Evolutionary conservation across 2,113 vertebrate genomes (phyloP), one percentile per base, ranked within the genome.

Genomic region (Etheostoma spectabile): DNA sequence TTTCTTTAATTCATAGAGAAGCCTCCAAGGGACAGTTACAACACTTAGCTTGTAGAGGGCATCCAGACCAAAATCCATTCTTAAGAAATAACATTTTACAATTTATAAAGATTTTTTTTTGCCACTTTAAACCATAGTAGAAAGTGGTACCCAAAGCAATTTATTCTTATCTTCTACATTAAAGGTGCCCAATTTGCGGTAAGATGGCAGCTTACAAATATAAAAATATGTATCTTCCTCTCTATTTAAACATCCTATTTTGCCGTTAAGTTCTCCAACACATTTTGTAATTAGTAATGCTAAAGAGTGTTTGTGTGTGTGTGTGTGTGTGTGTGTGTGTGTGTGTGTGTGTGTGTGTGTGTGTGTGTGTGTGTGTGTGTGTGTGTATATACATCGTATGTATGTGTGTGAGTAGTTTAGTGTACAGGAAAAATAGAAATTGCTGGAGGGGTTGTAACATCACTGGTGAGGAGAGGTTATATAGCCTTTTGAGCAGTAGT

Each of bases 401-500:
- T 42, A 42, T 12, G 53, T 12, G 67, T 77, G 65, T 19, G 14
- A 24, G 18, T 21, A 61, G 7, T 42, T 63, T 12, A 63, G 27
- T 55, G 67, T 45, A 1, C 33, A 56, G 30, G 48, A 24, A 4
- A 48, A 65, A 56, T 19, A 35, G 68, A 61, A 72, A 66, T 22
- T 66, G 68, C 78, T 78, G 76, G 49, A 77, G 84, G 15, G 56
- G 21, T 42, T 80, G 62, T 64, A 74, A 22, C 59, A 56, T 52
- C 13, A 46, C 61, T 64, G 80, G 68, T 76, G 74, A 76, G 48
- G 16, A 64, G 70, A 83, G 79, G 82, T 85, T 59, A 64, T 33
- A 4, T 8, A 46, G 74, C 66, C 63, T n/a, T 7, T 73, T 19
- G 77, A 60, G 80, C 69, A 12, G 73, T 48, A 33, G 73, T 63